Base-by-base conservation (phyloP, 2,888 invertebrate species). In the Gnatocerus cornutus region DNA sequence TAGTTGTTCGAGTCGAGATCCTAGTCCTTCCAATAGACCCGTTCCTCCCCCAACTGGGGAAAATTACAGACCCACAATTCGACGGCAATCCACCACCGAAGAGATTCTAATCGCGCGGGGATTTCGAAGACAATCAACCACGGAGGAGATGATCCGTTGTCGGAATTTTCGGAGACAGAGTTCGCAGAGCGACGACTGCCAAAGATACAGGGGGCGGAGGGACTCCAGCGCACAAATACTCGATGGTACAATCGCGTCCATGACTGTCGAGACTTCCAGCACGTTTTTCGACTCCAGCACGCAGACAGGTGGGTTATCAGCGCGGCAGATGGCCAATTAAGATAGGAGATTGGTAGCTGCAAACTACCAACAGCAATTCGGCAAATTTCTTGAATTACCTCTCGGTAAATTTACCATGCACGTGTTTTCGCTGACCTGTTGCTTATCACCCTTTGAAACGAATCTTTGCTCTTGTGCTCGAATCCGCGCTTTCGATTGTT, bases 251-350 rank as follows among this genome's bases (percentile, higher is more conserved):
- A 91, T 96, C 74, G 95, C 93, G 29, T 93, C 95, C 37, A 96
- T 96, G 96, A 95, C 95, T 0, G 95, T 96, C 21, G 96, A 96
- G 84, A 96, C 96, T 1, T 94, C 95, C 3, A 95, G 95, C 85
- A 95, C 95, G 0, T 95, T 95, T 85, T 96, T 95, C 83, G 96
- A 96, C 86, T 95, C 94, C 75, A 95, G 95, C 84, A 96, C 96
- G 21, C 96, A 96, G 87, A 96, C 96, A 83, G 96, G 96, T 95
- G 81, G 92, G 93, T 7, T 7, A 9, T 33, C 33, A 33, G 7
- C 3, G 30, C 4, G n/a, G 9, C 52, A 43, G 41, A 33, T 33
- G 52, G 13, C 21, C 21, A 56, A 56, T 56, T 56, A n/a, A n/a
- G n/a, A n/a, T n/a, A 56, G 39, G 21, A 8, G 16, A 21, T 56